A percentile compares a stretch with the other conserved stretches of the same genome.
Conservation (phyloP, 2,797 vertebrate species). For the Heterohyrax brucei region DNA sequence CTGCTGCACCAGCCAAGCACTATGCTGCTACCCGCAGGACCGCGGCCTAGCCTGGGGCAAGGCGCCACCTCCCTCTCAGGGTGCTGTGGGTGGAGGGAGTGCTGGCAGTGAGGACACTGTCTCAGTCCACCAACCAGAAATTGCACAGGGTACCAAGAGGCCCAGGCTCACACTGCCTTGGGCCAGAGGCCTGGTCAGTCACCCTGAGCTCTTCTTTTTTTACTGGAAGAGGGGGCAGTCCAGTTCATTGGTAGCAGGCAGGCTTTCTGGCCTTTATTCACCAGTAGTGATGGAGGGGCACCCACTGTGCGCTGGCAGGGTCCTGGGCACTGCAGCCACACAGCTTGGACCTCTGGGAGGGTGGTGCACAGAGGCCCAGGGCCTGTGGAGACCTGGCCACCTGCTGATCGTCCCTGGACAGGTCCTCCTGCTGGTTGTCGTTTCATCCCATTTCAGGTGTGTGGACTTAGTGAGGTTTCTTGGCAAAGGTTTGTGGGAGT, state of each 20-base stretch:
- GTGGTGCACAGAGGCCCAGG: too few species aligned
- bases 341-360: too few species aligned
- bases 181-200: neutral
- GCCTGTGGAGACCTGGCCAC: neutral
- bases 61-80: neutral
- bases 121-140: neutral
- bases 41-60: neutral
- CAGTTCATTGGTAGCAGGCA: too few species aligned
- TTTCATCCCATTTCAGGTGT: neutral
- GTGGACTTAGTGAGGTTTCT: too few species aligned
- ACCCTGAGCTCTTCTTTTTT: neutral
- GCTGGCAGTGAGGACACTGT: neutral
- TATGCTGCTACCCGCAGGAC: neutral
- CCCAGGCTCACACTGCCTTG: neutral
- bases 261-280: neutral
- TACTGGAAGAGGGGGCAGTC: neutral
- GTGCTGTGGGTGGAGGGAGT: neutral
- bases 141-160: neutral
- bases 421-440: too few species aligned
- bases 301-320: neutral
- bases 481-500: neutral
- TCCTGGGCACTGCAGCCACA: neutral
- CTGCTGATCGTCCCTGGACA: neutral
- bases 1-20: neutral
- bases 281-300: neutral